Evolutionary conservation across 2,888 invertebrate genomes (phyloP), one percentile per base, ranked within the genome.

Genomic region (Ophioninae sp.): DNA sequence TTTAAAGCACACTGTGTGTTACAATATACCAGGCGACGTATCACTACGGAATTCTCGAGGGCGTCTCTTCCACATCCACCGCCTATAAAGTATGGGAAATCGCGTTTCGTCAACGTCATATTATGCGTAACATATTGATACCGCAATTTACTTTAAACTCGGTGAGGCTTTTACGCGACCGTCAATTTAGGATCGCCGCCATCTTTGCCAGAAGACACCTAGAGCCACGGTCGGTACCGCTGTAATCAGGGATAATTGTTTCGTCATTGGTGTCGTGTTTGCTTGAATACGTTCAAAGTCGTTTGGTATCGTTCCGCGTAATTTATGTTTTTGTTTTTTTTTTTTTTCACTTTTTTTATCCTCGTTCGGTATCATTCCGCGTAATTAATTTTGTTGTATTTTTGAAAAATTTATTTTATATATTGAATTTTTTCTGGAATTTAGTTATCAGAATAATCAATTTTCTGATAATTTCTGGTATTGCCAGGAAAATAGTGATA

Each of bases 1-100:
- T 83, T 79, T 77, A 61, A 79, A 79, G 41, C 74, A 67, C 68
- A 69, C 69, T 74, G 69, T 81, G 83, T 80, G 50, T 79, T 79
- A 79, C 78, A 79, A 62, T 78, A 62, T 69, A 30, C 44, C 56
- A 39, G 59, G 64, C 20, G 37, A 62, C 41, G 57, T 79, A 72
- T 64, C 30, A 30, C 70, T 70, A 72, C 80, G 44, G 81, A 83
- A 75, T 72, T 81, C 75, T 67, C 72, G 68, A 79, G 79, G 75
- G 78, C 75, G 76, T 81, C 81, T 61, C 67, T 79, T 77, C 70
- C 65, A 56, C 61, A 70, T 21, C 41, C 67, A 41, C 44, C 61
- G 20, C 65, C n/a, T 57, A 62, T 61, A 72, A 59, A 20, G 57
- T 59, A 70, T 65, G 76, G 70, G 76, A 70, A 23, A 69, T 56